Evolutionary conservation across 2,888 invertebrate species (phyloP), one percentile per base, ranked within the genome.

Genomic region (Platycheirus rosarum): DNA sequence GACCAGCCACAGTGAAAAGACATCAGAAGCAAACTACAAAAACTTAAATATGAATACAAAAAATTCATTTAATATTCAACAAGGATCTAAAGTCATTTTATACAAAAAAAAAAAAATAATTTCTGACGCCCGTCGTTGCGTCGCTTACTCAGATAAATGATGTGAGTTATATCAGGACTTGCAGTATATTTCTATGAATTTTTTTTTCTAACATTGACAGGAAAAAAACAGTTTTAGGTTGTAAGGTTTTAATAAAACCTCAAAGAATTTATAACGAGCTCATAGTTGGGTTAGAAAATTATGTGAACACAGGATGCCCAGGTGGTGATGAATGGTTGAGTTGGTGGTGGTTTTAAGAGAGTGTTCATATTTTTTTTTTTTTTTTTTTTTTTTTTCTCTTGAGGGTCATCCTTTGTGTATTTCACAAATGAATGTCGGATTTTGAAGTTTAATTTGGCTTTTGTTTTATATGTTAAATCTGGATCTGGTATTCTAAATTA

Each of bases 181-280:
- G 23, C 16, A 29, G 42, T 14, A 26, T 35, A 11, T 35, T 32
- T 51, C 16, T 16, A 7, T 16, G 29, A 6, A 20, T 55, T 37
- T 37, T 37, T 20, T 37, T 6, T 16, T 14, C 37, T 32, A 9
- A 16, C 37, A 55, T 11, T n/a, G n/a, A 37, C 18, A 55, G 20
- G 9, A 55, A 37, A 40, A 55, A 20, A 55, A 55, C 3, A 40
- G 55, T 60, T 16, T 13, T 8, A 16, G 26, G 40, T 40, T 62
- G 32, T 53, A 51, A 62, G 44, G 18, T 35, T 71, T 62, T 71
- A 63, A 71, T 71, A 62, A 71, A 63, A 71, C 44, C 62, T 44
- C 51, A 53, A 62, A 53, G 71, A 63, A 63, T 63, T 42, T 29
- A 44, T 71, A 51, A 62, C 23, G 44, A 62, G 51, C 23, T 26